Conservation (phyloP, 2,113 vertebrate species). For the Hippoglossus stenolepis region DNA sequence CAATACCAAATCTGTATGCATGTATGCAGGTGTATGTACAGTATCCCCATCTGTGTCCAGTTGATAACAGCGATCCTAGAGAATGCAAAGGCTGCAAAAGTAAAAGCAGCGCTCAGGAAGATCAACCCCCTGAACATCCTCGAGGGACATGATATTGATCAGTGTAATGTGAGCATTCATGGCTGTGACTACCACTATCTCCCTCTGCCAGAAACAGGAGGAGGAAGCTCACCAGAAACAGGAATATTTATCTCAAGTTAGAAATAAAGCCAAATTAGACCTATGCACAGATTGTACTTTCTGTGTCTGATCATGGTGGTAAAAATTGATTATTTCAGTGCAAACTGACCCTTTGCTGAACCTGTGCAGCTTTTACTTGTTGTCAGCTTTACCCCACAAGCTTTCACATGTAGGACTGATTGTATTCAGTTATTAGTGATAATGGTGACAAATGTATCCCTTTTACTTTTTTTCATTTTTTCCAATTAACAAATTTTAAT, state of each 20-base stretch:
- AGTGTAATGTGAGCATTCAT: slow-evolving; percentile 30
- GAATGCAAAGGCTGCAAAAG: slow-evolving; percentile 19
- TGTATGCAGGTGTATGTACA: not conserved
- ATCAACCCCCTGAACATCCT: slow-evolving; percentile 42
- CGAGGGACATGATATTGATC: slow-evolving; percentile 32
- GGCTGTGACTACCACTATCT: not conserved
- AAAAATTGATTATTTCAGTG: not conserved
- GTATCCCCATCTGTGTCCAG: slow-evolving; percentile 23
- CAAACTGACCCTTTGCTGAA: not conserved
- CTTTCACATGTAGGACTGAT: too few relatives aligned
- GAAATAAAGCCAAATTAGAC: not conserved
- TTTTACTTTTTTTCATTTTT: too few relatives aligned
- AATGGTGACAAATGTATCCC: too few relatives aligned
- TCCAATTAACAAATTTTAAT: too few relatives aligned
- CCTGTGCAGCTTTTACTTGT: not conserved
- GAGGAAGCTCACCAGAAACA: not conserved
- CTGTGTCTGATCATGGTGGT: not conserved
- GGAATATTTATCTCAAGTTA: not conserved
- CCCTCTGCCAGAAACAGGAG: not conserved
- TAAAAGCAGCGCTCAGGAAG: slow-evolving; percentile 5
- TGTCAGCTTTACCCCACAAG: not conserved
- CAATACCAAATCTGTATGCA: slow-evolving; percentile 7
- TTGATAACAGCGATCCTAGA: slow-evolving; percentile 48
- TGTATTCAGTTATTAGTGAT: too few relatives aligned
- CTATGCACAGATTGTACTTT: not conserved